These are phyloP conservation scores for Rhagoletis zephyria DNA, from an alignment of 1,140 invertebrate genomes.

Conservation along the genomic window DNA sequence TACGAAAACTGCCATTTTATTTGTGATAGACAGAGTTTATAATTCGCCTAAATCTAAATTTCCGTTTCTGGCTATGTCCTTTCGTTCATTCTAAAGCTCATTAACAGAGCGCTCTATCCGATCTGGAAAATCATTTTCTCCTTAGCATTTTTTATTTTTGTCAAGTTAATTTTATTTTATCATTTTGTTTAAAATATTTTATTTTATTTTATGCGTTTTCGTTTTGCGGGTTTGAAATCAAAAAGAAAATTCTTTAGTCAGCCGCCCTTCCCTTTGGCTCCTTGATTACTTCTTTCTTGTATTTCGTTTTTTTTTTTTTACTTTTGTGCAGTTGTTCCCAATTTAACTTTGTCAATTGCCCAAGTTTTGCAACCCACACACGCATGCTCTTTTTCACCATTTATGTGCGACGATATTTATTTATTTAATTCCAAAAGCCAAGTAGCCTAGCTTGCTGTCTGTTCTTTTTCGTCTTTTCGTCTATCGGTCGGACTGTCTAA, in stretches of 20 bases:
- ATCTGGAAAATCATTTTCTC: not conserved
- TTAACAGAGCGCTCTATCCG: too few relatives aligned
- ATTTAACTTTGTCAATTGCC: conserved; percentile 29
- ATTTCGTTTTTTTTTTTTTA: not conserved
- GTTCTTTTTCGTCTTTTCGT: not conserved
- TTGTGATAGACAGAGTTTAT: too few relatives aligned
- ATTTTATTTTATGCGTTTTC: not conserved
- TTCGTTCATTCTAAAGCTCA: too few relatives aligned
- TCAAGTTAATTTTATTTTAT: not conserved
- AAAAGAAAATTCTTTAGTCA: not conserved
- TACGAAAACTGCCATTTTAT: too few relatives aligned
- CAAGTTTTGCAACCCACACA: conserved; percentile 47
- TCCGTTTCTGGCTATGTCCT: too few relatives aligned
- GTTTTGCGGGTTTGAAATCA: not conserved
- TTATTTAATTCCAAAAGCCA: not conserved
- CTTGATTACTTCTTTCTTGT: not conserved
- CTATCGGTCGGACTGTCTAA: not conserved
- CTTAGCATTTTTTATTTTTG: not conserved
- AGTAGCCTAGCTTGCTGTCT: not conserved
- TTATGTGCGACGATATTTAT: not conserved
- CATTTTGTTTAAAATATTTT: not conserved
- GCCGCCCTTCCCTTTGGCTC: not conserved
- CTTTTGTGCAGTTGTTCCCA: not conserved
- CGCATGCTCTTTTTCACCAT: not conserved
- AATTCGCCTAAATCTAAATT: too few relatives aligned